These are phyloP conservation scores for Matsumurasca onukii DNA, from an alignment of 1,140 invertebrate genomes.

Conservation along the genomic window DNA sequence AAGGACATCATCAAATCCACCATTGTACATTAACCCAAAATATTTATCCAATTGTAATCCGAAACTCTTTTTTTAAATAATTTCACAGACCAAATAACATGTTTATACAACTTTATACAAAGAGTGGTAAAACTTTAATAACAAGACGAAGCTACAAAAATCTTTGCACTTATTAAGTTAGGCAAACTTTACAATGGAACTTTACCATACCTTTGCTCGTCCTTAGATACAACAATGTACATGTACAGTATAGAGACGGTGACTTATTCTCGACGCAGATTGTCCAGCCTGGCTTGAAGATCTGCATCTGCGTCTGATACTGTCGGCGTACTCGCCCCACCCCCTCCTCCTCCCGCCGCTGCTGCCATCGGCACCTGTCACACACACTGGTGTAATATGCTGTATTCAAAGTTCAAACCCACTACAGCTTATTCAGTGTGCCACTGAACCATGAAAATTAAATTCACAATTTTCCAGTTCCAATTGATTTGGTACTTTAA, in stretches of 20 bases:
- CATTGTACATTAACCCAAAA: too few species aligned
- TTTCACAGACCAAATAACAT: too few species aligned
- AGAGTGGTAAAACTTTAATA: not conserved
- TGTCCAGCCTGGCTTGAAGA: constrained; percentile 91
- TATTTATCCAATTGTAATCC: too few species aligned
- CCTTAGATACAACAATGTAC: constrained; percentile 2
- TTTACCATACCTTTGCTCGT: constrained; percentile 26
- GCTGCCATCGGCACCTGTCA: constrained; percentile 54
- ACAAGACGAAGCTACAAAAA: constrained; percentile 15
- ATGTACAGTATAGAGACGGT: constrained; percentile 1
- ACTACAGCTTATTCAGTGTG: too few species aligned
- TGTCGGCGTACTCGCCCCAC: constrained; percentile 55
- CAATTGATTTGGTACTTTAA: too few species aligned
- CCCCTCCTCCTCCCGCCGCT: constrained; percentile 53
- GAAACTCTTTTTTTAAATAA: too few species aligned
- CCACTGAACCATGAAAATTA: too few species aligned
- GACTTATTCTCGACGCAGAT: constrained; percentile 82
- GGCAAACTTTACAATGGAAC: constrained; percentile 25
- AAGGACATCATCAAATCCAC: too few species aligned
- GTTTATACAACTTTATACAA: not conserved
- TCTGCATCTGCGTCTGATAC: constrained; percentile 90
- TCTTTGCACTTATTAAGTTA: constrained; percentile 19
- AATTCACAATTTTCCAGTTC: too few species aligned
- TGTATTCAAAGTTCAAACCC: too few species aligned
- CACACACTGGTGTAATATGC: not conserved